These are phyloP conservation scores for Microcebus tavaratra DNA, from an alignment of 2,113 vertebrate genomes.

Conservation along the genomic window DNA sequence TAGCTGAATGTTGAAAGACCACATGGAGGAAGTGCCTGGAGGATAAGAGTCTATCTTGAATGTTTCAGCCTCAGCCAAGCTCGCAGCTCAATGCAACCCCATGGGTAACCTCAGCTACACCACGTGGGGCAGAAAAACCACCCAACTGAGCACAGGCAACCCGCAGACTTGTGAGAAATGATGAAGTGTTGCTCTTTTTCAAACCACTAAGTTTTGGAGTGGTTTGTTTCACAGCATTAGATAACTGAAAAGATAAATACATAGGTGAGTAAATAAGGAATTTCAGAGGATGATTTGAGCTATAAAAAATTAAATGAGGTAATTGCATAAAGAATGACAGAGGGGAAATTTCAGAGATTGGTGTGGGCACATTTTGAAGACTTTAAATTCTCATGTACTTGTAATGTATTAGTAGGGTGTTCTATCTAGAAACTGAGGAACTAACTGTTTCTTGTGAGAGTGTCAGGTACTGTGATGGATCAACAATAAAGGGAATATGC, in stretches of 20 bases:
- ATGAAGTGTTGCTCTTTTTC: neutral
- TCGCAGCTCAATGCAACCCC: neutral
- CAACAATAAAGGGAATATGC: neutral
- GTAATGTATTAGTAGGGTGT: neutral
- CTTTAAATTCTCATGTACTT: neutral
- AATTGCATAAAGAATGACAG: neutral
- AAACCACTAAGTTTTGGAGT: neutral
- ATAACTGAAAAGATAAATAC: slow-evolving; percentile 31
- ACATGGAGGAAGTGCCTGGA: neutral
- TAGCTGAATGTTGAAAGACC: neutral
- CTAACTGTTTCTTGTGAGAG: neutral
- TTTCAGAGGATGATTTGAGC: neutral
- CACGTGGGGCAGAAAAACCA: neutral
- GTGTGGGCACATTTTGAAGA: neutral
- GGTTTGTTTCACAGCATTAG: neutral
- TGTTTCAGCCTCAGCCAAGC: neutral
- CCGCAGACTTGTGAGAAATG: neutral
- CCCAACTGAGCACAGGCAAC: neutral
- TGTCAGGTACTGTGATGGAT: neutral
- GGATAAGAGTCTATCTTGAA: neutral
- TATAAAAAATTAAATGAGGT: neutral
- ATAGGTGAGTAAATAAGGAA: neutral
- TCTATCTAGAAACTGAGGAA: neutral
- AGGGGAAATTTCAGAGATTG: slow-evolving; percentile 10
- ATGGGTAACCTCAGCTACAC: neutral